These are phyloP conservation scores for Parazoanthus darwini DNA, from an alignment of 92 coral and sea anemone genomes.

Conservation along the genomic window DNA sequence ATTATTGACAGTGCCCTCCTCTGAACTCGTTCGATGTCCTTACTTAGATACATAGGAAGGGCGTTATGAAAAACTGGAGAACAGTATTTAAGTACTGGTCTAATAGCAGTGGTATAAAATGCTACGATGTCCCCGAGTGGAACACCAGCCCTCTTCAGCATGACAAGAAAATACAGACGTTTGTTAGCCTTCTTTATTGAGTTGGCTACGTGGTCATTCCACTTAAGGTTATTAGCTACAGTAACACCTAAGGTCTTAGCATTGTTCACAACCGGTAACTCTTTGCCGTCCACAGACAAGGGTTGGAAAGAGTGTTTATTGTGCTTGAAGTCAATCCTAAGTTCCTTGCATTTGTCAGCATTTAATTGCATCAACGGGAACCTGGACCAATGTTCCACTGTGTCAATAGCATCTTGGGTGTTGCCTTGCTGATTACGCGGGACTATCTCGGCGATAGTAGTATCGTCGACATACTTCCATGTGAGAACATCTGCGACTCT, in stretches of 20 bases:
- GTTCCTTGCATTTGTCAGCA: slow-evolving; percentile 10
- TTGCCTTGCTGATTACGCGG: background rate
- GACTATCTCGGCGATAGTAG: too few relatives aligned
- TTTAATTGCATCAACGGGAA: background rate
- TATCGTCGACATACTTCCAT: background rate
- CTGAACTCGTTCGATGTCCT: slow-evolving; percentile 15
- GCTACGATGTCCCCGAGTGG: background rate
- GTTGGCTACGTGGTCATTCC: background rate
- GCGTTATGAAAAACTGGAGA: background rate
- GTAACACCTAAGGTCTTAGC: slow-evolving; percentile 17
- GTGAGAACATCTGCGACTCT: too few relatives aligned
- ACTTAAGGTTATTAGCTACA: background rate
- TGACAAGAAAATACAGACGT: background rate
- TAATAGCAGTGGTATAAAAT: background rate
- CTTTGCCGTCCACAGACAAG: slow-evolving; percentile 12
- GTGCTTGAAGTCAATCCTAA: background rate
- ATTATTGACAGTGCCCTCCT: slow-evolving; percentile 10
- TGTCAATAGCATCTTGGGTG: background rate
- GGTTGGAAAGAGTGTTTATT: slow-evolving; percentile 10
- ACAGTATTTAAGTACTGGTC: slow-evolving; percentile 5
- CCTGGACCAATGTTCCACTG: background rate
- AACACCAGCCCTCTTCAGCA: background rate
- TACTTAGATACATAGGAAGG: background rate
- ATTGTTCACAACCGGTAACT: background rate
- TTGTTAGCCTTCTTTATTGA: slow-evolving; percentile 10